These are phyloP conservation scores for Lithophane socia DNA, from an alignment of 2,888 invertebrate species.

Conservation along the genomic window DNA sequence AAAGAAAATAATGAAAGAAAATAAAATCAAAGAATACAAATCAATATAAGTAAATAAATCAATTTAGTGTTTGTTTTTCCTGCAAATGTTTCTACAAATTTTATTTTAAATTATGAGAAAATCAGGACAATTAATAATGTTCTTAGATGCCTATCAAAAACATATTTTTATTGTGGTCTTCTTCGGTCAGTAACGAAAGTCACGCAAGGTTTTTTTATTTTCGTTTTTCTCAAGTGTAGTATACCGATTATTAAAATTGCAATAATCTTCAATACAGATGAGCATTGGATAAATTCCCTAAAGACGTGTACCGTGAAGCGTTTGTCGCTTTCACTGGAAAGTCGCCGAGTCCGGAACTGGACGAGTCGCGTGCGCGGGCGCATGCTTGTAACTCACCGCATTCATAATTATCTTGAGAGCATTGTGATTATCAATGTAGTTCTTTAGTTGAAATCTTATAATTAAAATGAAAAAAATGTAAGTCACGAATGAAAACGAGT, in stretches of 20 bases:
- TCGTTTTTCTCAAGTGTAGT: background rate
- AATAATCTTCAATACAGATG: slow-evolving; percentile 35
- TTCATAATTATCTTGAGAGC: slow-evolving; percentile 51
- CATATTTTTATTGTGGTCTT: background rate
- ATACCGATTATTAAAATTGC: background rate
- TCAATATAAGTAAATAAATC: background rate
- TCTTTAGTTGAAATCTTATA: background rate
- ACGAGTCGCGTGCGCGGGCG: slow-evolving; percentile 66
- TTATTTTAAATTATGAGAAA: background rate
- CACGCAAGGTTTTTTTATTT: background rate
- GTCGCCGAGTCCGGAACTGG: slow-evolving; percentile 80
- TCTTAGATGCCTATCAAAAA: background rate
- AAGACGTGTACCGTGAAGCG: slow-evolving; percentile 72
- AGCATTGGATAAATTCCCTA: slow-evolving; percentile 70
- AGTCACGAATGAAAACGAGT: background rate
- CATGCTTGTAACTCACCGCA: slow-evolving; percentile 44
- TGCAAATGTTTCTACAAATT: background rate
- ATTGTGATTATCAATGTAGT: slow-evolving; percentile 33
- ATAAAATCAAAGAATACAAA: too few relatives aligned
- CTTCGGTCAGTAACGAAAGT: background rate
- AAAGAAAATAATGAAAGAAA: too few relatives aligned
- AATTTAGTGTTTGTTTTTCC: background rate
- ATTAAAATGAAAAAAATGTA: background rate
- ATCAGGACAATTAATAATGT: too few relatives aligned
- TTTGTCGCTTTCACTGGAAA: slow-evolving; percentile 88